Evolutionary conservation across 2,797 vertebrate species (phyloP).

Genomic region (Lagothrix lagotricha): DNA sequence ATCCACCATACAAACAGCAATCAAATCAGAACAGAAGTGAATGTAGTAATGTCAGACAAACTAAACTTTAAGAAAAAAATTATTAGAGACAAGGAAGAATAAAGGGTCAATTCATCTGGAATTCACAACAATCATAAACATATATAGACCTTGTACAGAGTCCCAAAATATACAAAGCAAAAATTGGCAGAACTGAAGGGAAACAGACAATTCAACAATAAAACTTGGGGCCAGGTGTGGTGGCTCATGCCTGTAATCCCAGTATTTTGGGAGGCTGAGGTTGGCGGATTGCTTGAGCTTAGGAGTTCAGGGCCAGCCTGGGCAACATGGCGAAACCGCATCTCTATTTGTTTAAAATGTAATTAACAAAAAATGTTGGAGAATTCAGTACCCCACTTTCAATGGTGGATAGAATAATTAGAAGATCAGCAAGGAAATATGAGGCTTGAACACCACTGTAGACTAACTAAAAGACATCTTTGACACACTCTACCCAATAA

Average conservation of each 20-base stretch:
- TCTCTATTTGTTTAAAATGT: not conserved
- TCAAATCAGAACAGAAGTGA: not conserved
- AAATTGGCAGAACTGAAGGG: not conserved
- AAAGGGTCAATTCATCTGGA: not conserved
- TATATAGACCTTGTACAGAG: not conserved
- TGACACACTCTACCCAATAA: not conserved
- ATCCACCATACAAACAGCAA: not conserved
- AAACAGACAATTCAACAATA: not conserved
- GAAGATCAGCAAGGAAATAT: slow-evolving; percentile 1
- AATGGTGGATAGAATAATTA: not conserved
- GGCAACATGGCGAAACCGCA: not conserved
- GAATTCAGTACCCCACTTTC: not conserved
- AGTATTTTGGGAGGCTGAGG: not conserved
- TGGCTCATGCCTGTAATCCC: too few species aligned
- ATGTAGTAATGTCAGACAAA: not conserved
- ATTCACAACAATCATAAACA: not conserved
- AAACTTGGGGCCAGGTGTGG: too few species aligned
- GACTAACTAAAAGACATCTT: not conserved
- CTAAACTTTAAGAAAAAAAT: not conserved
- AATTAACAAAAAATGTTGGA: not conserved
- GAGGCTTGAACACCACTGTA: not conserved
- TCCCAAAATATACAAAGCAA: not conserved
- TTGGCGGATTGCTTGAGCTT: not conserved
- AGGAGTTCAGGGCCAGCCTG: not conserved
- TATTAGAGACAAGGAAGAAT: not conserved